A percentile compares a stretch with the other conserved stretches of the same genome.
phyloP scores from a whole-genome alignment of 2,888 invertebrate genomes.

The Germaria angustata region DNA sequence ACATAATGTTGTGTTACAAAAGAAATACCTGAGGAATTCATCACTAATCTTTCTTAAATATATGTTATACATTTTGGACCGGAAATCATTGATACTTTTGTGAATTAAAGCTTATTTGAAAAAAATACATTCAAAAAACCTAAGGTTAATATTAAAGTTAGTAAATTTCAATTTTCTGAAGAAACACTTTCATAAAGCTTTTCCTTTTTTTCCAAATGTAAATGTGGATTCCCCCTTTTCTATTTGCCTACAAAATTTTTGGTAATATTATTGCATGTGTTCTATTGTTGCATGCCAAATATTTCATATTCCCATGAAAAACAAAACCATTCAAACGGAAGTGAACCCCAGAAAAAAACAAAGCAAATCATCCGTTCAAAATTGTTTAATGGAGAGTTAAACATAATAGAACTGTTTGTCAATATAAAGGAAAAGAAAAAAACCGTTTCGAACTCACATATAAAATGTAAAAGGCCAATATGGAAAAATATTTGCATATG shows the following conservation, averaged over 20 bases:
- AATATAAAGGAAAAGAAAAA: slow-evolving; percentile 2
- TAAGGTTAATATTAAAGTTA: background rate
- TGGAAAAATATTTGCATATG: background rate
- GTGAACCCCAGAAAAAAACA: slow-evolving; percentile 26
- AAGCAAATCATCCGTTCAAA: slow-evolving; percentile 59
- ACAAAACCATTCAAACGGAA: slow-evolving; percentile 45
- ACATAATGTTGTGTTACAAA: slow-evolving; percentile 38
- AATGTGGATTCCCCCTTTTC: background rate
- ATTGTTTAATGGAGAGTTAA: slow-evolving; percentile 64
- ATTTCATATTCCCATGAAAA: slow-evolving; percentile 33
- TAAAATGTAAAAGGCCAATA: background rate
- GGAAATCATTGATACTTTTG: background rate
- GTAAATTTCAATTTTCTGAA: background rate
- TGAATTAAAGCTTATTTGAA: background rate
- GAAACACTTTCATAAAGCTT: background rate
- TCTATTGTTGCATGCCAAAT: slow-evolving; percentile 38
- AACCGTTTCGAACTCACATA: background rate
- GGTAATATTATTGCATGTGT: slow-evolving; percentile 33
- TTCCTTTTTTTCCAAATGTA: background rate
- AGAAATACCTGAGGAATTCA: slow-evolving; percentile 46
- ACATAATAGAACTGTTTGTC: slow-evolving; percentile 54
- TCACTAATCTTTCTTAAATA: slow-evolving; percentile 45
- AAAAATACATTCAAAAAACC: background rate
- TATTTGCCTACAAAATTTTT: slow-evolving; percentile 20
- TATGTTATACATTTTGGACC: slow-evolving; percentile 21